Evolutionary conservation across 2,888 invertebrate genomes (phyloP).

Genomic region (Magallana nippona): DNA sequence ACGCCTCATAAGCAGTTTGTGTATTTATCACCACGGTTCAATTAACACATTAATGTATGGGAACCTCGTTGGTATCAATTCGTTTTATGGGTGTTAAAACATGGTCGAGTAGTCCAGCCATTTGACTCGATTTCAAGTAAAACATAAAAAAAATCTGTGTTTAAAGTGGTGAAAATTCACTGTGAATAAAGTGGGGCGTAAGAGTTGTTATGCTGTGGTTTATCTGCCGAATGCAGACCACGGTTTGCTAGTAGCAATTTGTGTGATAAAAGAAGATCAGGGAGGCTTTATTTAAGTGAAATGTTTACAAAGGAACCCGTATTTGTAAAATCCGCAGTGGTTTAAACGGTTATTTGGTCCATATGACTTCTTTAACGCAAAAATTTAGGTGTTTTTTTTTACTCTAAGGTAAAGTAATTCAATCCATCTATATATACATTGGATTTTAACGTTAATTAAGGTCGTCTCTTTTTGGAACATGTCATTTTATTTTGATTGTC

Average conservation of each 20-base stretch:
- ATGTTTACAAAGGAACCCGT: slow-evolving; percentile 15
- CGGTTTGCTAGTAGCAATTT: slow-evolving; percentile 32
- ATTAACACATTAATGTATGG: slow-evolving; percentile 4
- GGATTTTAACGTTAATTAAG: slow-evolving; percentile 1
- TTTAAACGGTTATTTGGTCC: slow-evolving; percentile 29
- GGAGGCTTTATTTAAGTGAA: slow-evolving; percentile 12
- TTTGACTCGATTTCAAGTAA: background rate
- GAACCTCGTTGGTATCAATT: background rate
- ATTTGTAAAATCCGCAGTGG: slow-evolving; percentile 16
- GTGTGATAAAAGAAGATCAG: slow-evolving; percentile 28
- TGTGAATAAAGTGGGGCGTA: slow-evolving; percentile 3
- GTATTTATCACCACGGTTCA: background rate
- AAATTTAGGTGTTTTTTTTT: background rate
- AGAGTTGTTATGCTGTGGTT: background rate
- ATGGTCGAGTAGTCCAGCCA: background rate
- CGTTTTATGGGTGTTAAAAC: background rate
- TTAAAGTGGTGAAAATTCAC: background rate
- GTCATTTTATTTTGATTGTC: slow-evolving; percentile 1
- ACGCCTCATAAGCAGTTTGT: background rate
- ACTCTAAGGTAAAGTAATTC: background rate
- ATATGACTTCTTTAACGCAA: background rate
- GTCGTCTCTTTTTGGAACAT: background rate
- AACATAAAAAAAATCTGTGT: background rate
- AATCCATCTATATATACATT: background rate
- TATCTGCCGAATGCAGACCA: slow-evolving; percentile 20